A percentile compares a stretch with the other conserved stretches of the same genome.
These are phyloP conservation scores for Ptychobarbus kaznakovi DNA, from an alignment of 2,797 vertebrate genomes.

Conservation along the genomic window DNA sequence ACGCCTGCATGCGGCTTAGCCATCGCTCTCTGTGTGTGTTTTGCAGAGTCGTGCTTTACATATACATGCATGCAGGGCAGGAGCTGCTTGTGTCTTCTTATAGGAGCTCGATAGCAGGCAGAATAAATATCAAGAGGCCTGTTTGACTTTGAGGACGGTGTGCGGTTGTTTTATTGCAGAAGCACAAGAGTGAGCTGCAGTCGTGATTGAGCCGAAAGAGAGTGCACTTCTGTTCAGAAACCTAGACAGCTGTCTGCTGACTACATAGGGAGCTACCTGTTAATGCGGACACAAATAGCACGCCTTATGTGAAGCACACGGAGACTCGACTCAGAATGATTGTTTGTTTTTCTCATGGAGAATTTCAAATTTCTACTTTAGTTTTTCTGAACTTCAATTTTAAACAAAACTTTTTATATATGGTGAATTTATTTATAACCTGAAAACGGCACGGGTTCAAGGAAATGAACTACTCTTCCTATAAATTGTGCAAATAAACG, in stretches of 20 bases:
- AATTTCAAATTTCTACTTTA: background rate
- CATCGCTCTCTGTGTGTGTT: conserved; percentile 17
- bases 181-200: background rate
- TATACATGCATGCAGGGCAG: background rate
- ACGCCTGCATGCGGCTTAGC: background rate
- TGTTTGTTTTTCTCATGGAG: background rate
- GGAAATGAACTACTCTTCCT: background rate
- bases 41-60: conserved; percentile 11
- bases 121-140: background rate
- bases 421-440: background rate
- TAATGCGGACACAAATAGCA: background rate
- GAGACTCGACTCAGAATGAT: background rate
- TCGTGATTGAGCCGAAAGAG: conserved; percentile 1
- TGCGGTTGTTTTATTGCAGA: background rate
- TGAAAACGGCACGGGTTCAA: background rate
- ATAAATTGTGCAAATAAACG: background rate
- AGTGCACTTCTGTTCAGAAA: background rate
- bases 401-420: background rate
- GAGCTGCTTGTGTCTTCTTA: conserved; percentile 12
- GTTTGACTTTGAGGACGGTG: conserved; percentile 13
- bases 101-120: background rate
- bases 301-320: background rate
- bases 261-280: background rate
- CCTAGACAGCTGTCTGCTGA: conserved; percentile 2
- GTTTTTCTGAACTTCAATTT: background rate